Evolutionary conservation across 2,888 invertebrate species (phyloP).

Genomic region (Orchesellides sinensis): DNA sequence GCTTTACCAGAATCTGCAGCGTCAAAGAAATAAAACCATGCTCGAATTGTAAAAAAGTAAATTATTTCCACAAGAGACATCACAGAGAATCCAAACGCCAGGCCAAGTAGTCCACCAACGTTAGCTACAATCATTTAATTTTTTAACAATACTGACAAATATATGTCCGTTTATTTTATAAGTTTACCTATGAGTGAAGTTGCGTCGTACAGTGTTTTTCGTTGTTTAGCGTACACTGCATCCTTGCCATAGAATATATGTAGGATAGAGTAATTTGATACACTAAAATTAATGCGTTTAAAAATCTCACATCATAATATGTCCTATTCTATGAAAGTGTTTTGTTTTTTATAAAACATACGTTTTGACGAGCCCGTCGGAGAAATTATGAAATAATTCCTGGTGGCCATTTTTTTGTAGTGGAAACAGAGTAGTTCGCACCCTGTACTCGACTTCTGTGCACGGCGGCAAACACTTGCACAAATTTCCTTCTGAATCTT

Average conservation of each 20-base stretch:
- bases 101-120: no score
- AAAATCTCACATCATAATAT: background rate
- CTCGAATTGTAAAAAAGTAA: no score
- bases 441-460: background rate
- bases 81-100: no score
- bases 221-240: constrained; percentile 8
- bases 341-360: background rate
- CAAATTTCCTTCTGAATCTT: background rate
- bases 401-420: background rate
- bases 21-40: no score
- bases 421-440: background rate
- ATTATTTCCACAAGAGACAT: no score
- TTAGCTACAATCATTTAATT: no score
- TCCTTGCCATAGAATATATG: constrained; percentile 12
- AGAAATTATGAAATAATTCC: background rate
- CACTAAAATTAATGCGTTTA: background rate
- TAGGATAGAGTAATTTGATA: constrained; percentile 7
- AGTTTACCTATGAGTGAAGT: background rate
- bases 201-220: background rate
- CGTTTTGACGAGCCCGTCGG: background rate
- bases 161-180: no score
- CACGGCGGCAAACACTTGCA: background rate
- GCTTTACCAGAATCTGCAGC: no score
- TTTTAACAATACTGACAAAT: no score
- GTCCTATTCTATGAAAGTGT: background rate